Conservation (phyloP, 2,113 vertebrate genomes). For the Rutilus rutilus region DNA sequence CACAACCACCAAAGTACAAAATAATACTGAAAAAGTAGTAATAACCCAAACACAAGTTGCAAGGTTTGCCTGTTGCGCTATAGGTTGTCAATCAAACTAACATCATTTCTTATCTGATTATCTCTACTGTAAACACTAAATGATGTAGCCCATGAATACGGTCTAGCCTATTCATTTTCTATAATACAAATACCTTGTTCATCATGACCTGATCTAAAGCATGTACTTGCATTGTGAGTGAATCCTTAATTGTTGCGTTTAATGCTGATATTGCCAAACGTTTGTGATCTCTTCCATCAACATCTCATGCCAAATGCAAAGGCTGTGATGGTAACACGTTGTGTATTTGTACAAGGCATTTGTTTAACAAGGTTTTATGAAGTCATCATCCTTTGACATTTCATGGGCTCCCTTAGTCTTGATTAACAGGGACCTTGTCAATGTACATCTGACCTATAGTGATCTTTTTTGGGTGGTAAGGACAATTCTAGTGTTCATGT, state of each 20-base stretch:
- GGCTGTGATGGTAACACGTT: not conserved
- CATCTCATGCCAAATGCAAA: not conserved
- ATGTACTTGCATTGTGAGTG: not conserved
- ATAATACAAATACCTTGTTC: not conserved
- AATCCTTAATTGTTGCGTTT: not conserved
- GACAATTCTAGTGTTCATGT: not conserved
- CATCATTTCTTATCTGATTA: not conserved
- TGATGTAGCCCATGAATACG: not conserved
- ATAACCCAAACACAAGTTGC: not conserved
- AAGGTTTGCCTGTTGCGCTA: not conserved
- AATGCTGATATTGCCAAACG: not conserved
- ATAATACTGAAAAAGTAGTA: not conserved
- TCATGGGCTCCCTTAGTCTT: constrained; percentile 33
- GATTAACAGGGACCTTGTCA: constrained; percentile 31
- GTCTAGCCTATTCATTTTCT: not conserved
- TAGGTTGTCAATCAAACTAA: not conserved
- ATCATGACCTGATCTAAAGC: not conserved
- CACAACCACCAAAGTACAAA: not conserved
- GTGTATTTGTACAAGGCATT: constrained; percentile 34
- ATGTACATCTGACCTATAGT: constrained; percentile 68
- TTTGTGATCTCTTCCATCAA: constrained; percentile 7
- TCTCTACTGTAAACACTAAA: not conserved
- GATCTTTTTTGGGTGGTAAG: constrained; percentile 28
- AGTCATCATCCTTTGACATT: constrained; percentile 37
- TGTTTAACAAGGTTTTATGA: constrained; percentile 38